A percentile compares a stretch with the other conserved stretches of the same genome.
Evolutionary conservation across 2,888 invertebrate species (phyloP).

Genomic region (Cephus sareptanus): DNA sequence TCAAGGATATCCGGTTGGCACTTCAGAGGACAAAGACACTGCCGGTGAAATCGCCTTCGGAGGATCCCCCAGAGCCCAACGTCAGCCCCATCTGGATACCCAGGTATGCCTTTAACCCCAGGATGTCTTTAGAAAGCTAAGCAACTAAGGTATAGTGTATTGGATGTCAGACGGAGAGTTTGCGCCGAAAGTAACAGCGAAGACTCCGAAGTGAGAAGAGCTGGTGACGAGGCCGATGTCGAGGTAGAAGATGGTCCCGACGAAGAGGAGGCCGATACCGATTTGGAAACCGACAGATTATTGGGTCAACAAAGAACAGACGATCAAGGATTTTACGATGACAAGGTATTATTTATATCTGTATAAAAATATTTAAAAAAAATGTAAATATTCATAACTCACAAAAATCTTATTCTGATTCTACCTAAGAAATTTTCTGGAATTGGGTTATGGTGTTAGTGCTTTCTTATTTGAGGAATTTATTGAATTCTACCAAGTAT

Average conservation of each 20-base stretch:
- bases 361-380: neutral
- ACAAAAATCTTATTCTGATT: neutral
- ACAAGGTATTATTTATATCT: slow-evolving; percentile 73
- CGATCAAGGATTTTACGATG: slow-evolving; percentile 92
- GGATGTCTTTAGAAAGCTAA: slow-evolving; percentile 46
- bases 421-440: neutral
- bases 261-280: slow-evolving; percentile 91
- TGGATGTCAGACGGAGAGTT: slow-evolving; percentile 62
- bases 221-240: slow-evolving; percentile 59
- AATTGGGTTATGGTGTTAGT: slow-evolving; percentile 2
- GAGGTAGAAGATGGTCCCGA: slow-evolving; percentile 60
- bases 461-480: slow-evolving; percentile 12
- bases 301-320: slow-evolving; percentile 95
- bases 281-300: slow-evolving; percentile 96
- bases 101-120: slow-evolving; percentile 64
- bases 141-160: slow-evolving; percentile 65
- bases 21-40: slow-evolving; percentile 79
- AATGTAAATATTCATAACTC: neutral
- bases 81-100: slow-evolving; percentile 79
- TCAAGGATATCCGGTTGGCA: slow-evolving; percentile 86
- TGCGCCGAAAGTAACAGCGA: slow-evolving; percentile 63
- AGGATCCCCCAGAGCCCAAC: slow-evolving; percentile 67
- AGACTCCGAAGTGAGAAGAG: slow-evolving; percentile 57
- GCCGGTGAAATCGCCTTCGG: slow-evolving; percentile 68
- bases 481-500: neutral